Base-by-base conservation (phyloP, 2,888 invertebrate genomes). In the Xylophagus ater region DNA sequence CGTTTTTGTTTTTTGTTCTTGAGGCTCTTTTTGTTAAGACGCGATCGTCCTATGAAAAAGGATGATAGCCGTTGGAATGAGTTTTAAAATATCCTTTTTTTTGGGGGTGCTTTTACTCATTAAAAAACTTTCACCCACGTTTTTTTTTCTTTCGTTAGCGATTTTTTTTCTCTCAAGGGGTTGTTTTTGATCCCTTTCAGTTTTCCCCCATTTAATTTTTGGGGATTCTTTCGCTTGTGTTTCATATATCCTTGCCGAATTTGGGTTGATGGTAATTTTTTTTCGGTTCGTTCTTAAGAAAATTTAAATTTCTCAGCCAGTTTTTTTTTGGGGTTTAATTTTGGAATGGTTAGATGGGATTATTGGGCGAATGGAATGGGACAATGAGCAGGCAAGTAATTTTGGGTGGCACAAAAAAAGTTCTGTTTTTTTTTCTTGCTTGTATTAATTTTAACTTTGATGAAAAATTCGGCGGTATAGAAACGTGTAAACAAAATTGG, bases 231-330 rank as follows among this genome's bases (percentile, higher is more conserved):
- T 23, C 21, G 30, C 20, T 29, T 29, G 15, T 29, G 20, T 37
- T 19, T 36, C 5, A 14, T 3, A 24, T 24, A 8, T 37, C 21
- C 29, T 20, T 20, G 15, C 31, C 30, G n/a, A n/a, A n/a, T n/a
- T n/a, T n/a, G n/a, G n/a, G n/a, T n/a, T 25, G 38, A 32, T 33
- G 33, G 32, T 25, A 24, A 26, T 32, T 36, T 34, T 26, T 28
- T 32, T 32, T 32, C 38, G n/a, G n/a, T n/a, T n/a, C n/a, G n/a
- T n/a, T 38, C 33, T 38, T 38, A 38, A 38, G 38, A 38, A 38
- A n/a, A 38, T 38, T 38, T 38, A 38, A 38, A 38, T 38, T 38
- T 38, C 32, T 20, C 23, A 38, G 38, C 32, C 33, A 38, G 24
- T 32, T 32, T 32, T 24, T 23, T 14, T 15, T 18, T 6, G 26